phyloP scores from a whole-genome alignment of 64 coral and sea anemone species.

The Exaiptasia diaphana region DNA sequence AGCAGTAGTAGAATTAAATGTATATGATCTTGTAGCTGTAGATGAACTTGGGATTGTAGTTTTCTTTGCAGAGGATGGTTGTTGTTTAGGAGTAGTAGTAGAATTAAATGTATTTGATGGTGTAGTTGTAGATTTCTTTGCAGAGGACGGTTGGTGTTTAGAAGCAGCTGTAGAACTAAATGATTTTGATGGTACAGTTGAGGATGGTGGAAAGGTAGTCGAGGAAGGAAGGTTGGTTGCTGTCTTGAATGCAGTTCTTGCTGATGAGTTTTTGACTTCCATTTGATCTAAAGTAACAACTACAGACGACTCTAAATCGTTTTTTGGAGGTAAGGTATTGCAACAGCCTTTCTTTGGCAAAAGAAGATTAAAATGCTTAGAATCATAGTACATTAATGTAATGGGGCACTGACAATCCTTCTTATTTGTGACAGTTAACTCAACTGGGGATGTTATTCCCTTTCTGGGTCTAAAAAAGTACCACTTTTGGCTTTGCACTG shows the following conservation, averaged over 20 bases:
- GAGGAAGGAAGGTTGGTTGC: too few species aligned
- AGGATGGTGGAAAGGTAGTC: too few species aligned
- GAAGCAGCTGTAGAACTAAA: too few species aligned
- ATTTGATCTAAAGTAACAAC: not conserved
- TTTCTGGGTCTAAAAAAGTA: constrained; percentile 34
- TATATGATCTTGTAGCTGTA: too few species aligned
- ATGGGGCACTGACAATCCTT: constrained; percentile 40
- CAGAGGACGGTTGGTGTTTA: too few species aligned
- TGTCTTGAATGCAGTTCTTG: not conserved
- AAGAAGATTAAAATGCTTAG: constrained; percentile 44
- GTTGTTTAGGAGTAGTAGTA: too few species aligned
- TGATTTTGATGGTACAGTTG: too few species aligned
- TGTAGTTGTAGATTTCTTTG: too few species aligned
- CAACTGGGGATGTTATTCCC: not conserved
- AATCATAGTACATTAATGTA: constrained; percentile 35
- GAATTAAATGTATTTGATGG: too few species aligned
- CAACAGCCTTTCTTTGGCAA: constrained; percentile 32
- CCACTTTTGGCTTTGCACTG: constrained; percentile 1
- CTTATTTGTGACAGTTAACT: constrained; percentile 6
- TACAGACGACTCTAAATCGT: not conserved
- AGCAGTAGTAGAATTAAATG: not conserved
- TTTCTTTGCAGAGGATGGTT: too few species aligned
- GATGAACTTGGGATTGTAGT: too few species aligned
- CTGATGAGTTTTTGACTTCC: not conserved
- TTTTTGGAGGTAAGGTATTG: not conserved